Evolutionary conservation across 2,888 invertebrate species (phyloP).

Genomic region (Furcula furcula): DNA sequence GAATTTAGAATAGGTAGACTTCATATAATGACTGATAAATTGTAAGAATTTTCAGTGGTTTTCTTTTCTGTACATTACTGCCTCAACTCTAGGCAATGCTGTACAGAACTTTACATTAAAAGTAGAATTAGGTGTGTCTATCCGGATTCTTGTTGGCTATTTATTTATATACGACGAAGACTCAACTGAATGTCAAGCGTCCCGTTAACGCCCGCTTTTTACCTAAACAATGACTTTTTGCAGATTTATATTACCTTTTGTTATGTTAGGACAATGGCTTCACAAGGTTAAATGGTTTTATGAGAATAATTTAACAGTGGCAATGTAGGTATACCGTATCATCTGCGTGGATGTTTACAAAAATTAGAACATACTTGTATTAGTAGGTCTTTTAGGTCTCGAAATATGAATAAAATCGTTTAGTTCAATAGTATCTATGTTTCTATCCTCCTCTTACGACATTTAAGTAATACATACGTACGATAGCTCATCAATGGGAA

Average conservation of each 20-base stretch:
- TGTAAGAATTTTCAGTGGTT: too few species aligned
- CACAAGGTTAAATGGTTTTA: slow-evolving; percentile 14
- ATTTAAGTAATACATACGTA: too few species aligned
- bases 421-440: too few species aligned
- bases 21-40: too few species aligned
- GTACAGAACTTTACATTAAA: too few species aligned
- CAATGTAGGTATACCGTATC: not conserved
- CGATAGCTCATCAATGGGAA: too few species aligned
- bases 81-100: too few species aligned
- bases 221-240: slow-evolving; percentile 5
- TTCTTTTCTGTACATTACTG: too few species aligned
- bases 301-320: not conserved
- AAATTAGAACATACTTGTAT: not conserved
- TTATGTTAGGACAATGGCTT: slow-evolving; percentile 15
- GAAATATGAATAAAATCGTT: too few species aligned
- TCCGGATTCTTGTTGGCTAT: not conserved
- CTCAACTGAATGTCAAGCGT: not conserved
- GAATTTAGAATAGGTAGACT: too few species aligned
- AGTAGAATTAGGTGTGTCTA: slow-evolving; percentile 3
- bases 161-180: not conserved
- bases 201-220: not conserved
- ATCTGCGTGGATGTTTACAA: not conserved
- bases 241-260: slow-evolving; percentile 18
- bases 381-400: too few species aligned
- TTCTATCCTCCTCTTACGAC: too few species aligned